A percentile compares a stretch with the other conserved stretches of the same genome.
Conservation (phyloP, 2,797 vertebrate genomes). For the Lutjanus argentimaculatus region DNA sequence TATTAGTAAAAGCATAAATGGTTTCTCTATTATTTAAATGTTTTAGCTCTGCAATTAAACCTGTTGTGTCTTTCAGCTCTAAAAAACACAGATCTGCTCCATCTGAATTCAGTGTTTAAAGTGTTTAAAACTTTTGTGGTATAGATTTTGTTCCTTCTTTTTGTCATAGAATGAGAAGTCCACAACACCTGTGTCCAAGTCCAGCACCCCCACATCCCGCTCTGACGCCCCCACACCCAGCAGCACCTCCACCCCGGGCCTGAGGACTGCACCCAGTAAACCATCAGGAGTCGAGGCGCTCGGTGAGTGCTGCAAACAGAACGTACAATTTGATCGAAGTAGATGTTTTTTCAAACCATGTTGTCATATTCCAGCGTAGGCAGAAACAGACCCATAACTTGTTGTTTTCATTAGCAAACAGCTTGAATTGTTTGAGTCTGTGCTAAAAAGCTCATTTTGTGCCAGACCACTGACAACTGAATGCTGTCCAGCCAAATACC, state of each 20-base stretch:
- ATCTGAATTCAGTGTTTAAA: neutral
- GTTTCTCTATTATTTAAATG: constrained; percentile 1
- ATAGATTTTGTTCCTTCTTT: constrained; percentile 29
- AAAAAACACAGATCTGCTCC: neutral
- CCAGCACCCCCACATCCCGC: constrained; percentile 94
- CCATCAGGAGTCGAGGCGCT: constrained; percentile 89
- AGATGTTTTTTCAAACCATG: no score
- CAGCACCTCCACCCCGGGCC: constrained; percentile 91
- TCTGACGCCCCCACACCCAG: constrained; percentile 93
- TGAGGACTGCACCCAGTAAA: constrained; percentile 90
- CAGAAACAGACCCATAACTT: neutral
- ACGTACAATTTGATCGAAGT: neutral
- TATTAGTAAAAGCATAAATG: neutral
- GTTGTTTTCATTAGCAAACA: neutral
- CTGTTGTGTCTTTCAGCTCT: neutral
- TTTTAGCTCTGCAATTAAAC: neutral
- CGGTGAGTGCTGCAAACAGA: constrained; percentile 78
- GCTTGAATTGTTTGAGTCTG: neutral
- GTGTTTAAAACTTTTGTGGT: neutral
- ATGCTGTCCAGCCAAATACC: neutral
- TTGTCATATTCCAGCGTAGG: no score
- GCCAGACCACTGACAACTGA: neutral
- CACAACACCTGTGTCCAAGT: constrained; percentile 94
- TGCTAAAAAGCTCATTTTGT: neutral
- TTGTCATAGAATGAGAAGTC: constrained; percentile 93